Percentiles rank a stretch among this genome's conserved stretches.
Evolutionary conservation across 2,888 invertebrate species (phyloP).

Genomic region (Epirrita christyi): DNA sequence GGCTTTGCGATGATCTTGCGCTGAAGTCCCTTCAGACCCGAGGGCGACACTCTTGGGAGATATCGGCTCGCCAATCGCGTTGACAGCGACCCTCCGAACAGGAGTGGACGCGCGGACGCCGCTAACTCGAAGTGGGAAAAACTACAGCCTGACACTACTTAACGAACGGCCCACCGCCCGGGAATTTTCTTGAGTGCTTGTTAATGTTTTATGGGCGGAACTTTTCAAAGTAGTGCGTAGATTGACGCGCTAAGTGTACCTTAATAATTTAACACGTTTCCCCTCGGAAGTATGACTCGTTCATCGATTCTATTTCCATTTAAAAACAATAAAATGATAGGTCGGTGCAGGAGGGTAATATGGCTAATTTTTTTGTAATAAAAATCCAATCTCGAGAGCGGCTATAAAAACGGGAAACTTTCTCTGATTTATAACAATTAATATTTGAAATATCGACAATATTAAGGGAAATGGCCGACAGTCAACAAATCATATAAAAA

Average conservation of each 20-base stretch:
- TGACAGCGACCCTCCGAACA: conserved; percentile 78
- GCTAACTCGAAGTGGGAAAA: conserved; percentile 75
- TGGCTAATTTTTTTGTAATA: conserved; percentile 68
- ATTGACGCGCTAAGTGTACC: conserved; percentile 82
- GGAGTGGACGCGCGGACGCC: conserved; percentile 59
- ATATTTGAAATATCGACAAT: conserved; percentile 84
- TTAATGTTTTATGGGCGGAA: conserved; percentile 84
- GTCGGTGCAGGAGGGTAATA: conserved; percentile 37
- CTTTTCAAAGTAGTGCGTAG: conserved; percentile 80
- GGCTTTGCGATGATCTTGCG: conserved; percentile 79
- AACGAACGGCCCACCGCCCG: conserved; percentile 77
- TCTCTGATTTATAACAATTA: conserved; percentile 83
- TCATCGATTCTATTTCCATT: conserved; percentile 57
- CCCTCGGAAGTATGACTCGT: conserved; percentile 63
- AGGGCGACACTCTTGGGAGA: conserved; percentile 79
- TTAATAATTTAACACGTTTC: conserved; percentile 81
- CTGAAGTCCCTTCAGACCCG: conserved; percentile 58
- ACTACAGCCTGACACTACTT: conserved; percentile 83
- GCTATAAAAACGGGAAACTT: conserved; percentile 73
- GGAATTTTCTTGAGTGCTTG: conserved; percentile 84
- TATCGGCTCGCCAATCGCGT: conserved; percentile 80
- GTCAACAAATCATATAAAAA: conserved; percentile 83
- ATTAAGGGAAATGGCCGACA: conserved; percentile 82
- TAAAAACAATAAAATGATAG: conserved; percentile 53
- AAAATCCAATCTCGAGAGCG: conserved; percentile 71